Evolutionary conservation across 2,888 invertebrate genomes (phyloP).

Genomic region (Tanypteryx hageni): DNA sequence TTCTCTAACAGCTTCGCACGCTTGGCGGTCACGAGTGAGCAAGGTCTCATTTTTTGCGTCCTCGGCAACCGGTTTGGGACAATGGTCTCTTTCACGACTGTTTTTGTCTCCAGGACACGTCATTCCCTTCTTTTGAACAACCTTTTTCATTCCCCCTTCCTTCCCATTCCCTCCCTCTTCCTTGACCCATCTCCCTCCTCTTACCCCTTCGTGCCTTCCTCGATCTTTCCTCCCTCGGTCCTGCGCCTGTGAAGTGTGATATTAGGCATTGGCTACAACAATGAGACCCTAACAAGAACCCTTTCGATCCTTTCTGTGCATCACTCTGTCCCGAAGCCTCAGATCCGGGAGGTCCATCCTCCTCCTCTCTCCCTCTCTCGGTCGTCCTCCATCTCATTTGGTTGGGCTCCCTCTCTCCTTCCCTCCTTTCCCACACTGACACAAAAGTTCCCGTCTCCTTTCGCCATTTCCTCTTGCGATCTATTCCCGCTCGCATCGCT

Average conservation of each 20-base stretch:
- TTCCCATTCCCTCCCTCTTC: not conserved
- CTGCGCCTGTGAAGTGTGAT: slow-evolving; percentile 57
- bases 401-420: not conserved
- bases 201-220: not conserved
- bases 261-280: slow-evolving; percentile 63
- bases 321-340: slow-evolving; percentile 21
- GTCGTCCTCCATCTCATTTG: slow-evolving; percentile 2
- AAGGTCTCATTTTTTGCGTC: slow-evolving; percentile 32
- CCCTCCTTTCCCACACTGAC: not conserved
- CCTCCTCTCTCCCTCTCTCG: not conserved
- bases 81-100: slow-evolving; percentile 8
- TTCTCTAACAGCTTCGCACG: not conserved
- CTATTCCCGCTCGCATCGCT: not conserved
- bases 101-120: slow-evolving; percentile 53
- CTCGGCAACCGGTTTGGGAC: slow-evolving; percentile 19
- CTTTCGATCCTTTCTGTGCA: slow-evolving; percentile 47
- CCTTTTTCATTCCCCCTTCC: slow-evolving; percentile 49
- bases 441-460: not conserved
- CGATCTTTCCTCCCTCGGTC: slow-evolving; percentile 29
- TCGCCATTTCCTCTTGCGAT: not conserved
- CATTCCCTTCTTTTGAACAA: slow-evolving; percentile 38
- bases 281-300: slow-evolving; percentile 62
- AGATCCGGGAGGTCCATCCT: not conserved
- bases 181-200: not conserved
- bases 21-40: slow-evolving; percentile 2